Base-by-base conservation (phyloP, 92 coral and sea anemone species). In the Bergia sp. region DNA sequence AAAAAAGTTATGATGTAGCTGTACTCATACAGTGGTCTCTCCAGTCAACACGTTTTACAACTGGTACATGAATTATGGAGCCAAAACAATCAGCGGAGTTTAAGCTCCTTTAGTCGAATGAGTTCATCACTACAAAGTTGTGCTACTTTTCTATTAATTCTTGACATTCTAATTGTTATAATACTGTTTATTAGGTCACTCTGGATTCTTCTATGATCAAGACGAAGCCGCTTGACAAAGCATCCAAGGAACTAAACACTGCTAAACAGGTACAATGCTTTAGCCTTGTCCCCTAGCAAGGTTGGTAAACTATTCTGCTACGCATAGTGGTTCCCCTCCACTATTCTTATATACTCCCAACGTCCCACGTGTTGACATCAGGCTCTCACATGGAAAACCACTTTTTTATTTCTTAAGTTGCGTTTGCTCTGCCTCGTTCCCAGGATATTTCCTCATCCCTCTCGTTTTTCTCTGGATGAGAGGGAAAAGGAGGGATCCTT, bases 131-230 rank as follows among this genome's bases (percentile, higher is more conserved):
- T 29, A 42, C 79, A 29, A 37, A 43, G 9, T 37, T 80, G n/a
- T 85, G 16, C 9, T 38, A 1, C 21, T 11, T 12, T 67, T 65
- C 43, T 73, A 13, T 39, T 42, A 39, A 41, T 43, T 43, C 10
- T 12, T 38, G 64, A 80, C 40, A 80, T 80, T 49, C 36, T 45
- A 39, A 5, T 3, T 23, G 4, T 39, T 61, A 8, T 6, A 11
- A 53, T 53, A 53, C 16, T 53, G 43, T 47, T 20, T 79, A 37
- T 1, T 41, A 95, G 98, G 98, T 97, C 57, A 79, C 92, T 87
- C 90, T 97, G 65, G 99, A 97, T 71, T 98, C 99, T 29, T 94
- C 96, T 12, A 95, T 97, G 58, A 91, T 97, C 37, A 97, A 97
- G 76, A 95, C 93, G 0, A 97, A 94, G 74, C 77, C 96, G 50